Evolutionary conservation across 2,888 invertebrate species (phyloP), one percentile per base, ranked within the genome.

Genomic region (Noctua pronuba): DNA sequence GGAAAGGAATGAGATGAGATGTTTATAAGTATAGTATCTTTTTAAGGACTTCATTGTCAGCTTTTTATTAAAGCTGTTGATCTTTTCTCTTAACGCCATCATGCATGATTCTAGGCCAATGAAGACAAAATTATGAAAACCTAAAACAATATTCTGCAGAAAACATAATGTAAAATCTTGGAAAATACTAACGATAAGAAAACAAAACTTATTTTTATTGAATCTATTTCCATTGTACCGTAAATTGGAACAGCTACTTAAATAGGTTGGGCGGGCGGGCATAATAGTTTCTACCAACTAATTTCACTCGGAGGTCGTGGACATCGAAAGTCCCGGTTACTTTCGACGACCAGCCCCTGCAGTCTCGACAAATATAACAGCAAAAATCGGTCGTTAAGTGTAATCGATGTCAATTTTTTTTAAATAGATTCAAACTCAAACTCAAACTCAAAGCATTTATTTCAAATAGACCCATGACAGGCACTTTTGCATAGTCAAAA

Each of bases 1-100:
- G 62, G 55, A 85, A 70, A 35, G 65, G 62, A 71, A n/a, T 6
- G 1, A 16, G 21, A 44, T 31, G 10, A 79, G 38, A 58, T 41
- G 1, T 58, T 28, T 60, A 16, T 67, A n/a, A 24, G 2, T 28
- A 31, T 6, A 67, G 49, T 41, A 28, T 44, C 5, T 38, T 49
- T 67, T 60, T 2, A 13, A 52, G 8, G 16, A 46, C 4, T 65
- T 64, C 8, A 28, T 41, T 21, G 6, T 55, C 16, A 24, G 1
- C 1, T 41, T 70, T 6, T n/a, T 16, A 7, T 1, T 2, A 18
- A 10, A n/a, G 16, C 24, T 13, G 7, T 13, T 6, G 18, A 31
- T 60, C 0, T n/a, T 55, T 52, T 24, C 58, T 6, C 2, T 58
- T 16, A 16, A 16, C n/a, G 2, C 16, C 16, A 28, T 28, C 58